Evolutionary conservation across 1,140 invertebrate genomes (phyloP).

Genomic region (Ectropis grisescens): DNA sequence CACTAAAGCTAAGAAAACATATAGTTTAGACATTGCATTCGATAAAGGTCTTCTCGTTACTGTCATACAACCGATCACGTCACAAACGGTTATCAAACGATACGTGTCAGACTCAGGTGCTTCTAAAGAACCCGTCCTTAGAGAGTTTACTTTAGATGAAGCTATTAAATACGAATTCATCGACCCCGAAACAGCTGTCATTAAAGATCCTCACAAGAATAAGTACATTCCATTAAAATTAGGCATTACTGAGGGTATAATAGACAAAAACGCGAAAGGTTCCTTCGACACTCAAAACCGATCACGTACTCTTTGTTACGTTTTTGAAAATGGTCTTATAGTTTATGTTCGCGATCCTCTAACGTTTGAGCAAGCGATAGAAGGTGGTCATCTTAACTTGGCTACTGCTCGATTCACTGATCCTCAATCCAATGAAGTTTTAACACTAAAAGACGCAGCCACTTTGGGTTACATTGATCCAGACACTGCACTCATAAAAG

Average conservation of each 20-base stretch:
- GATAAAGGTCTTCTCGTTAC: conserved; percentile 81
- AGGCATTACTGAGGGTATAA: conserved; percentile 78
- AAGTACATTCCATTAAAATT: conserved; percentile 79
- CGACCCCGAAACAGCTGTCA: conserved; percentile 80
- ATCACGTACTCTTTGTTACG: conserved; percentile 75
- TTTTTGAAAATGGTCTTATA: conserved; percentile 80
- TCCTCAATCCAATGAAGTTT: conserved; percentile 76
- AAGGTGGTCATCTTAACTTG: conserved; percentile 79
- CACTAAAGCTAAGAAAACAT: conserved; percentile 79
- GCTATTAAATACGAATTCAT: conserved; percentile 83
- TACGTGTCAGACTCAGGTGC: conserved; percentile 52
- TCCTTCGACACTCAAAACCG: conserved; percentile 77
- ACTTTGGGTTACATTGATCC: conserved; percentile 87
- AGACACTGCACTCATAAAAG: conserved; percentile 89
- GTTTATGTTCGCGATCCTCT: conserved; percentile 81
- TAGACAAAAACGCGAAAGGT: conserved; percentile 76
- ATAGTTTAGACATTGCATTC: conserved; percentile 81
- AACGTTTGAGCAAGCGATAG: conserved; percentile 83
- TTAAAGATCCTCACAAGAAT: conserved; percentile 83
- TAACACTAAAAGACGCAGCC: conserved; percentile 89
- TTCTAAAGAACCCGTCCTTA: conserved; percentile 67
- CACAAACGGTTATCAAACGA: conserved; percentile 70
- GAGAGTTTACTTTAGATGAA: conserved; percentile 83
- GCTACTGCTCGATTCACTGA: conserved; percentile 82
- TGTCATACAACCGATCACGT: conserved; percentile 78